Base-by-base conservation (phyloP, 1,140 invertebrate genomes). In the Manduca sexta region DNA sequence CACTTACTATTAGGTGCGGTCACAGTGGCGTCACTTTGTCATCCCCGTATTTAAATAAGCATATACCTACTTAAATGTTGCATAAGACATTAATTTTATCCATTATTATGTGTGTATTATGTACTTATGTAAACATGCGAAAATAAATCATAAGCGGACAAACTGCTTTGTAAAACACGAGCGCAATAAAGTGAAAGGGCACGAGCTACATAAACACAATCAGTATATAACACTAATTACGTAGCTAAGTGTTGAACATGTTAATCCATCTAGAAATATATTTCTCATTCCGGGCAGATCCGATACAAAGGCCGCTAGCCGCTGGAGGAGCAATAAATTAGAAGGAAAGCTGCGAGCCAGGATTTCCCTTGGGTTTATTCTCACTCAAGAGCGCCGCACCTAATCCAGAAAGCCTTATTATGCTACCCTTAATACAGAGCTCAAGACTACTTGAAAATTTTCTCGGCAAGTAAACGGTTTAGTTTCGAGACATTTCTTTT, bases 371-470 rank as follows among this genome's bases (percentile, higher is more conserved):
- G 82, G 72, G 79, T 70, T 83, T 85, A 85, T 81, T 83, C 81
- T 72, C 81, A 83, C 79, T 85, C 76, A 83, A 82, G 77, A 75
- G 77, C 78, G 69, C 74, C 74, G 65, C 74, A 71, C 79, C 76
- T 85, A 85, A 85, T 85, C 82, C 79, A 76, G 76, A 78, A 81
- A 81, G 79, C 78, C 79, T 80, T 85, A 85, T 85, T 85, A 85
- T 83, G 66, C 77, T 75, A 72, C 72, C 76, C 77, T 78, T 80
- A 82, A 83, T 77, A 78, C 74, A 69, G 69, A 58, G 71, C 70
- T 81, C 76, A 77, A 74, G 76, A 76, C 77, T 81, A 80, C 77
- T 85, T 85, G 79, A 82, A 85, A 83, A 80, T 82, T 79, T 84
- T 71, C 71, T 72, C 67, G 56, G 54, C 57, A 44, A 74, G 65